A percentile compares a stretch with the other conserved stretches of the same genome.
Evolutionary conservation across 2,888 invertebrate species (phyloP).

Genomic region (Morpho achilles): DNA sequence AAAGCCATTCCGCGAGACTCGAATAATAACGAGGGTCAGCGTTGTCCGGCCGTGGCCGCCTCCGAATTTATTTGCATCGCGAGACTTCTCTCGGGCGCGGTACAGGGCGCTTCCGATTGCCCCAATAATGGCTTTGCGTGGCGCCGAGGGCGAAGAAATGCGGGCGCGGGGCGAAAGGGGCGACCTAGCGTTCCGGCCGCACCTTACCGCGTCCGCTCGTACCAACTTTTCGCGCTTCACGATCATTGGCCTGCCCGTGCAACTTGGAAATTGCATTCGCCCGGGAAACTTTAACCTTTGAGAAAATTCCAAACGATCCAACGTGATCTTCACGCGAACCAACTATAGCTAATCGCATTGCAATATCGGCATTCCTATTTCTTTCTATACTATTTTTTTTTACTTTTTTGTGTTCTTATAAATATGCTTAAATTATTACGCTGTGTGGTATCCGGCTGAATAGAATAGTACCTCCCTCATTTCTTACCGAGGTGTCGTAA

Average conservation of each 20-base stretch:
- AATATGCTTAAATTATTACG: no score
- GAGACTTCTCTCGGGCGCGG: slow-evolving; percentile 51
- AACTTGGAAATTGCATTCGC: slow-evolving; percentile 67
- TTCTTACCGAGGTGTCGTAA: no score
- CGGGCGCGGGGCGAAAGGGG: slow-evolving; percentile 23
- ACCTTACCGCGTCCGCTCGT: slow-evolving; percentile 28
- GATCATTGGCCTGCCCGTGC: slow-evolving; percentile 46
- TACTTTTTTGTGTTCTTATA: neutral
- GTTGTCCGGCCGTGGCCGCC: slow-evolving; percentile 66
- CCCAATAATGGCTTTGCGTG: slow-evolving; percentile 69
- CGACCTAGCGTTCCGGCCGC: slow-evolving; percentile 11
- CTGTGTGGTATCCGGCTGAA: no score
- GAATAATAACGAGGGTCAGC: slow-evolving; percentile 76
- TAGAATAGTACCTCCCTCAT: no score
- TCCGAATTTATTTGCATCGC: slow-evolving; percentile 73
- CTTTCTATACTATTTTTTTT: slow-evolving; percentile 6
- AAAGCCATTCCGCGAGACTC: slow-evolving; percentile 75
- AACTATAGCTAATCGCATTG: slow-evolving; percentile 32
- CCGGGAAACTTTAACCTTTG: slow-evolving; percentile 66
- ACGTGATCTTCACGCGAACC: slow-evolving; percentile 53
- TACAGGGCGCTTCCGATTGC: slow-evolving; percentile 55
- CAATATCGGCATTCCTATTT: slow-evolving; percentile 50
- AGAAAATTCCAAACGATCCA: slow-evolving; percentile 61
- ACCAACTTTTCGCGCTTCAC: slow-evolving; percentile 31
- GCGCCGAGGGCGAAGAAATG: slow-evolving; percentile 33